These are phyloP conservation scores for Melinaea menophilus DNA, from an alignment of 2,888 invertebrate genomes.

Conservation along the genomic window DNA sequence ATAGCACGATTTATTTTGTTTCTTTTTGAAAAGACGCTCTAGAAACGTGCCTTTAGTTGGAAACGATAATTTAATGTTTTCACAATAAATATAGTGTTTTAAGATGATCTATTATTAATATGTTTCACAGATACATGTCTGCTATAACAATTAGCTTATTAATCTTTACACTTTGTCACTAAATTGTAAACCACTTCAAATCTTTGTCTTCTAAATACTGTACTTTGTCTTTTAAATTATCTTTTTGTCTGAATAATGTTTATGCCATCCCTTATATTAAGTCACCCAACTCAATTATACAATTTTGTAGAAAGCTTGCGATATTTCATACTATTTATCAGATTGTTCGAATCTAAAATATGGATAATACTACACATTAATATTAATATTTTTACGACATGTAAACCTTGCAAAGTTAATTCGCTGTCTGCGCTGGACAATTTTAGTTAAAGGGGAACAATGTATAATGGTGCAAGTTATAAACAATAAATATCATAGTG, in stretches of 20 bases:
- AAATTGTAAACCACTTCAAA: background rate
- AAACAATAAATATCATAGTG: slow-evolving; percentile 13
- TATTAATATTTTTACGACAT: slow-evolving; percentile 51
- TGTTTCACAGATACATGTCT: too few relatives aligned
- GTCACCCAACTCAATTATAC: background rate
- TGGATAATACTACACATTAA: slow-evolving; percentile 42
- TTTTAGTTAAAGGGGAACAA: slow-evolving; percentile 43
- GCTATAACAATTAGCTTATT: too few relatives aligned
- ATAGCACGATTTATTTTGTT: background rate
- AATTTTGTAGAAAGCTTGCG: too few relatives aligned
- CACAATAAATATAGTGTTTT: background rate
- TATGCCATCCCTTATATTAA: background rate
- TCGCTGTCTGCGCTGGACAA: slow-evolving; percentile 52
- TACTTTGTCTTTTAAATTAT: background rate
- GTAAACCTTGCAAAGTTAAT: slow-evolving; percentile 53
- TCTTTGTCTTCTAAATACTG: background rate
- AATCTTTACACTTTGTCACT: too few relatives aligned
- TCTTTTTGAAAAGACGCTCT: background rate
- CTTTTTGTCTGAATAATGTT: background rate
- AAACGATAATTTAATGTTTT: background rate
- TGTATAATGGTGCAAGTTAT: slow-evolving; percentile 35
- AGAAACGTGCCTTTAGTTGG: background rate
- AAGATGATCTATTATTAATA: background rate
- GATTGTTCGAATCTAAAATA: slow-evolving; percentile 11
- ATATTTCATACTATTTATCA: too few relatives aligned